Evolutionary conservation across 2,888 invertebrate genomes (phyloP).

Genomic region (Anthrax anthrax): DNA sequence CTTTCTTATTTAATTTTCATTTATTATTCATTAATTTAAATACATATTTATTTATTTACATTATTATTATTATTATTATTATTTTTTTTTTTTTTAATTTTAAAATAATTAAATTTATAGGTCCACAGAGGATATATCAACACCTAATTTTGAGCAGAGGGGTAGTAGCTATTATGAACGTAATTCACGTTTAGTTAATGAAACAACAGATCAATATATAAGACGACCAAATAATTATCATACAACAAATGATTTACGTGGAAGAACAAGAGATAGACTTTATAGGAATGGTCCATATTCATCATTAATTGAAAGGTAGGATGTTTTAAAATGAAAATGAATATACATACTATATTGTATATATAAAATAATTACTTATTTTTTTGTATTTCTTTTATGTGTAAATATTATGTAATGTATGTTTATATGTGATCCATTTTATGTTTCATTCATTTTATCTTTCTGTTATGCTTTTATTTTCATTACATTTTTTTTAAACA

Average conservation of each 20-base stretch:
- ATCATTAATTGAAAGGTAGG: constrained; percentile 31
- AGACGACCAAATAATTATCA: constrained; percentile 25
- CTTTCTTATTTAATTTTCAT: too few species aligned
- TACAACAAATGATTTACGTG: constrained; percentile 25
- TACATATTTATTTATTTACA: too few species aligned
- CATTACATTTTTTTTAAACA: too few species aligned
- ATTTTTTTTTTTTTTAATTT: constrained; percentile 8
- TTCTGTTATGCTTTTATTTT: too few species aligned
- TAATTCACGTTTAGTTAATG: constrained; percentile 29
- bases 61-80: constrained; percentile 2
- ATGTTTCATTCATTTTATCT: too few species aligned
- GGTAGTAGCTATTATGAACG: constrained; percentile 34
- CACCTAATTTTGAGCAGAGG: constrained; percentile 35
- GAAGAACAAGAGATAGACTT: constrained; percentile 32
- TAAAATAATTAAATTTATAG: constrained; percentile 18
- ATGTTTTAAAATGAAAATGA: too few species aligned
- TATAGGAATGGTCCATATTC: constrained; percentile 35
- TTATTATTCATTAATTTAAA: too few species aligned
- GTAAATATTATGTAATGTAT: too few species aligned
- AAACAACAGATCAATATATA: constrained; percentile 23
- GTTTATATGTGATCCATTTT: too few species aligned
- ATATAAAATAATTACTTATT: too few species aligned
- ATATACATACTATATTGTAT: too few species aligned
- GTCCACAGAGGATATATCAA: constrained; percentile 35
- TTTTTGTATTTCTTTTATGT: too few species aligned